Percentiles rank a stretch among this genome's conserved stretches.
These are phyloP conservation scores for Lichenostomus cassidix DNA, from an alignment of 2,113 vertebrate genomes.

Conservation along the genomic window DNA sequence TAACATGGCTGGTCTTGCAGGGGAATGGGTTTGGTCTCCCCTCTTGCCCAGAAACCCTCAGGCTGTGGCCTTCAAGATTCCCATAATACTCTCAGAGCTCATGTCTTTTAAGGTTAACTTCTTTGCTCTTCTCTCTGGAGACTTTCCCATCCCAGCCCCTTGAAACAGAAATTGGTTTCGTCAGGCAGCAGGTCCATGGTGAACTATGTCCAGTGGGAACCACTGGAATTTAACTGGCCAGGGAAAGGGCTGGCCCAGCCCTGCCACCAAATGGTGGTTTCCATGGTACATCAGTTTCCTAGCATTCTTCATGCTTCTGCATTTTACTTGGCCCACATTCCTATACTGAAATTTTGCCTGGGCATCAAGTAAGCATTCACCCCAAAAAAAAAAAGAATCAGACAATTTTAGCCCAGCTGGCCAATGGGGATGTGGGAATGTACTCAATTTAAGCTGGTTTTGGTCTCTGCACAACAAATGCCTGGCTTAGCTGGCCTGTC, in stretches of 20 bases:
- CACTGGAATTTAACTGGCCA: not conserved
- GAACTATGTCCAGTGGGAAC: rapidly evolving
- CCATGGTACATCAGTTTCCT: not conserved
- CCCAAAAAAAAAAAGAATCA: not conserved
- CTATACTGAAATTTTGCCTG: not conserved
- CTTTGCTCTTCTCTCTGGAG: not conserved
- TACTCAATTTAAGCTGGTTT: not conserved
- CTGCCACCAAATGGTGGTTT: not conserved
- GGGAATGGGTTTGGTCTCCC: not conserved
- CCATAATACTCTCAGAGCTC: not conserved
- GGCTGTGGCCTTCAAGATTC: not conserved
- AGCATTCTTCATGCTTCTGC: not conserved
- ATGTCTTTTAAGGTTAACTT: not conserved
- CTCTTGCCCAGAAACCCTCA: not conserved
- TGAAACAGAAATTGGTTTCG: not conserved
- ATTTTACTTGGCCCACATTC: not conserved
- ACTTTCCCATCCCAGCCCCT: not conserved
- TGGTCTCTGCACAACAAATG: not conserved
- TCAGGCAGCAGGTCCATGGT: rapidly evolving
- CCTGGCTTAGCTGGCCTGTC: not conserved
- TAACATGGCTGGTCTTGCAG: not conserved
- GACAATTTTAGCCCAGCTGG: not conserved
- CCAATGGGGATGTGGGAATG: not conserved
- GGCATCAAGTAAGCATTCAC: not conserved
- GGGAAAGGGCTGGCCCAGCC: not conserved